These are phyloP conservation scores for Amblyornis subalaris DNA, from an alignment of 2,113 vertebrate genomes.

Conservation along the genomic window DNA sequence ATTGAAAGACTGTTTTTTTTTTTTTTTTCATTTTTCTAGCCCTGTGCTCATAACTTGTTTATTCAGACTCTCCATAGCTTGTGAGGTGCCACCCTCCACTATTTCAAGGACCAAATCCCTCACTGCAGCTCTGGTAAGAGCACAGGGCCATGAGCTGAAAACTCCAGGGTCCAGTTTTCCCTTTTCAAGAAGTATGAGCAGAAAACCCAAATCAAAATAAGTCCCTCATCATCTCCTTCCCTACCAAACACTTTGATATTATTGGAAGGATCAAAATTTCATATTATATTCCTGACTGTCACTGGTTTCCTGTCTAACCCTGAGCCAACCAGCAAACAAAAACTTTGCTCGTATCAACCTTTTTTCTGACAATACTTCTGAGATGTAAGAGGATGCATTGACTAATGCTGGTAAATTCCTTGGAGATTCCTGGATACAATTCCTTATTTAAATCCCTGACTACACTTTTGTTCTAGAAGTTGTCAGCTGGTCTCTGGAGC, in stretches of 20 bases:
- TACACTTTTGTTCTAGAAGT: background rate
- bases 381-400: background rate
- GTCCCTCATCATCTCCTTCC: background rate
- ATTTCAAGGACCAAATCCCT: background rate
- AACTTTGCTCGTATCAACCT: accelerated
- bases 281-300: background rate
- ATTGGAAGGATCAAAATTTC: background rate
- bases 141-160: background rate
- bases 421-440: background rate
- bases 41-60: background rate
- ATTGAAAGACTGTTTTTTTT: background rate
- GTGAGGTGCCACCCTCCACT: background rate
- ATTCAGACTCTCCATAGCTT: background rate
- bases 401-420: background rate
- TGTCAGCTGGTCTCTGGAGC: background rate
- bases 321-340: background rate
- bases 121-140: background rate
- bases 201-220: background rate
- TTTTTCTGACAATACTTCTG: background rate
- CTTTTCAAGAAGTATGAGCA: background rate
- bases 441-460: background rate
- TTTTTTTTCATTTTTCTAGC: background rate
- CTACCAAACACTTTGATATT: background rate
- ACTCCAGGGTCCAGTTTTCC: background rate
- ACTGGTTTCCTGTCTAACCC: background rate